A percentile compares a stretch with the other conserved stretches of the same genome.
Evolutionary conservation across 2,113 vertebrate species (phyloP).

Genomic region (Trachemys scripta): DNA sequence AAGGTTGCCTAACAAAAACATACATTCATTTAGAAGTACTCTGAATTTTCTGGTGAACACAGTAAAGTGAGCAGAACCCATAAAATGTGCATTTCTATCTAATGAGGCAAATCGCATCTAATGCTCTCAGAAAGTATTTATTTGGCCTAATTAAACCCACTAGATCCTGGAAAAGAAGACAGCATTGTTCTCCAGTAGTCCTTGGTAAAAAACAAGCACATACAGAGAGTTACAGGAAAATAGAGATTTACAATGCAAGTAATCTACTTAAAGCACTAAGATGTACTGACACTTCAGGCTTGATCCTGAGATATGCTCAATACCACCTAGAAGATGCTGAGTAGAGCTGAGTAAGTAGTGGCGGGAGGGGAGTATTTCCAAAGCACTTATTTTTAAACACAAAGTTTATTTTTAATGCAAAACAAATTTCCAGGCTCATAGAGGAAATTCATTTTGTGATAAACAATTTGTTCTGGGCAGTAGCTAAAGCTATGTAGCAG

Average conservation of each 20-base stretch:
- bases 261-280: neutral
- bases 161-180: neutral
- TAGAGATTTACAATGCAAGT: neutral
- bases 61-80: neutral
- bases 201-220: neutral
- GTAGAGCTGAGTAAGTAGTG: neutral
- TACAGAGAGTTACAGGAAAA: neutral
- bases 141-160: conserved; percentile 11
- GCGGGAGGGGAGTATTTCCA: neutral
- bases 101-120: neutral
- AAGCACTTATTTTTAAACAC: neutral
- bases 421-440: neutral
- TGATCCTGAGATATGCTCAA: neutral
- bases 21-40: neutral
- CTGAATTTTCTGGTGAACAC: neutral
- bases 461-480: neutral
- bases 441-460: neutral
- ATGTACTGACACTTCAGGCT: neutral
- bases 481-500: neutral
- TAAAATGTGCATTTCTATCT: neutral
- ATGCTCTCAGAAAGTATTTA: neutral
- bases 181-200: neutral
- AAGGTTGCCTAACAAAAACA: neutral
- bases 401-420: neutral
- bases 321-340: neutral